Conservation (phyloP, 2,888 invertebrate species). For the Sylvicola fuscatus region DNA sequence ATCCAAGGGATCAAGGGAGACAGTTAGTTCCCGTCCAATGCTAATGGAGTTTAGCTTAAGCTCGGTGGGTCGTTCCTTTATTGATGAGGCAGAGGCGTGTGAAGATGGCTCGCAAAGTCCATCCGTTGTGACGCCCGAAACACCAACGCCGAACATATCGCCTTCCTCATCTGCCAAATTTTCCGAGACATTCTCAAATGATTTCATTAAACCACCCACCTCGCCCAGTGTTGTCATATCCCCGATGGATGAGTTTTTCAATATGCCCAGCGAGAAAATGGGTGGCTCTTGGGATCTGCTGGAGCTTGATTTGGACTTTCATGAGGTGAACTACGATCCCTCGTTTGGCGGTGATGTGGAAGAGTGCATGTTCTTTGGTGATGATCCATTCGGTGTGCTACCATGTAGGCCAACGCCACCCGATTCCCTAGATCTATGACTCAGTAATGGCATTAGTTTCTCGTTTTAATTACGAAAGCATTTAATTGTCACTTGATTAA, state of each 20-base stretch:
- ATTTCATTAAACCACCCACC: conserved; percentile 30
- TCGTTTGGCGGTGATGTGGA: conserved; percentile 40
- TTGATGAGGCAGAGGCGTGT: conserved; percentile 17
- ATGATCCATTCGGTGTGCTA: conserved; percentile 34
- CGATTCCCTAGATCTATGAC: conserved; percentile 22
- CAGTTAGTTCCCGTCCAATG: conserved; percentile 12
- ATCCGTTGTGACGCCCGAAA: conserved; percentile 36
- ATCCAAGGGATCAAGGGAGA: conserved; percentile 1
- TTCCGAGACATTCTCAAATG: conserved; percentile 40
- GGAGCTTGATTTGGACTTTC: conserved; percentile 37
- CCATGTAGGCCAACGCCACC: conserved; percentile 39
- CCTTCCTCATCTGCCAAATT: conserved; percentile 25
- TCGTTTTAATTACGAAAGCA: too few species aligned
- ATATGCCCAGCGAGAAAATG: conserved; percentile 13
- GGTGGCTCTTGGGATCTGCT: conserved; percentile 39
- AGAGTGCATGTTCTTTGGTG: conserved; percentile 36
- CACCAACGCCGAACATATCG: conserved; percentile 43
- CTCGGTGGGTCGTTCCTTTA: conserved; percentile 24
- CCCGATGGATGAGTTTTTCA: conserved; percentile 21
- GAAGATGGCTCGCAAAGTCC: conserved; percentile 5
- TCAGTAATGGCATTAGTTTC: too few species aligned
- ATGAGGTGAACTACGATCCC: conserved; percentile 38
- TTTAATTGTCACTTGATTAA: too few species aligned
- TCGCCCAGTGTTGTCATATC: conserved; percentile 38
- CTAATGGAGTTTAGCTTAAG: conserved; percentile 21